Conservation (phyloP, 2,888 invertebrate species). For the Drosophila pseudotalamancana region DNA sequence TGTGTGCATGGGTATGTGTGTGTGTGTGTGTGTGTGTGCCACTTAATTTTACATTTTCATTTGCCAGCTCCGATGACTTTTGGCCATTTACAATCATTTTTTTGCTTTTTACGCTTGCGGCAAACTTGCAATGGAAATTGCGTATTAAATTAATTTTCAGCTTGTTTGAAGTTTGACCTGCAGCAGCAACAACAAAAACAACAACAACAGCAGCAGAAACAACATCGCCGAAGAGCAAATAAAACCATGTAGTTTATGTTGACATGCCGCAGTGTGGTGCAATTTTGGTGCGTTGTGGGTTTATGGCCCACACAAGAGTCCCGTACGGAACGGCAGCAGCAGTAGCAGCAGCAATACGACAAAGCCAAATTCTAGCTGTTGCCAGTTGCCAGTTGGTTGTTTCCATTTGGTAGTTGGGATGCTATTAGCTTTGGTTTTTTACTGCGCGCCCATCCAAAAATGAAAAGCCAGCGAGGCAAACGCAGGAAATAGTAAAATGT, state of each 20-base stretch:
- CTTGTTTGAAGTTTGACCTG: slow-evolving; percentile 73
- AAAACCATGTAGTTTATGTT: slow-evolving; percentile 71
- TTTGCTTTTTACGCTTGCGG: slow-evolving; percentile 30
- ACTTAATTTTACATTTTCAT: slow-evolving; percentile 78
- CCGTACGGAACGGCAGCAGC: too few species aligned
- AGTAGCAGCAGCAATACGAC: slow-evolving; percentile 41
- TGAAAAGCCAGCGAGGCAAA: slow-evolving; percentile 70
- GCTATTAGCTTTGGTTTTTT: slow-evolving; percentile 75
- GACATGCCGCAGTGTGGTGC: slow-evolving; percentile 58
- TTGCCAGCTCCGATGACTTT: slow-evolving; percentile 73
- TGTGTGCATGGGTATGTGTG: neutral
- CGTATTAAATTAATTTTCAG: slow-evolving; percentile 78
- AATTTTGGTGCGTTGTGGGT: slow-evolving; percentile 42
- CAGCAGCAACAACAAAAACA: slow-evolving; percentile 23
- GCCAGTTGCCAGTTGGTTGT: slow-evolving; percentile 27
- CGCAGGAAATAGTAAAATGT: slow-evolving; percentile 77
- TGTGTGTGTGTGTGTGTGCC: slow-evolving; percentile 49
- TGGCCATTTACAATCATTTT: slow-evolving; percentile 74
- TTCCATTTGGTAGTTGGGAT: slow-evolving; percentile 26
- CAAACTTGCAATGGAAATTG: slow-evolving; percentile 59
- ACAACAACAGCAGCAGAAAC: slow-evolving; percentile 15
- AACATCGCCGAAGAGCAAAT: slow-evolving; percentile 56
- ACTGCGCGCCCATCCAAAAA: slow-evolving; percentile 63
- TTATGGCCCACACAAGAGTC: slow-evolving; percentile 37
- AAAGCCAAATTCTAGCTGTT: slow-evolving; percentile 56